Evolutionary conservation across 1,140 invertebrate species (phyloP).

Genomic region (Fopius arisanus): DNA sequence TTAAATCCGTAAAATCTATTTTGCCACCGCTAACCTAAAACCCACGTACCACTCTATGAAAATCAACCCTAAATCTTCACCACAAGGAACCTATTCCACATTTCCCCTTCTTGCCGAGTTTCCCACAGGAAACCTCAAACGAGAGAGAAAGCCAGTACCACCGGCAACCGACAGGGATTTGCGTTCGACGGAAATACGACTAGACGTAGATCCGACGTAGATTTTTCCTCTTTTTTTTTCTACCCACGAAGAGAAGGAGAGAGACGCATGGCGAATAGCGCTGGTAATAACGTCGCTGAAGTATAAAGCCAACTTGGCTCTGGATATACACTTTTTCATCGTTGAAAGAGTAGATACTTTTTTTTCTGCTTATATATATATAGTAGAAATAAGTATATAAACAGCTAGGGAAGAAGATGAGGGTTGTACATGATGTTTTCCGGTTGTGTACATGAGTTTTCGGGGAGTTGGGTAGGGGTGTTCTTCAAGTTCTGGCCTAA

Average conservation of each 20-base stretch:
- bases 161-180: constrained; percentile 24
- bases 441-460: constrained; percentile 18
- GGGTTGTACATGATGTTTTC: constrained; percentile 4
- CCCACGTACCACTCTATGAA: not conserved
- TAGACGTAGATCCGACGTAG: constrained; percentile 24
- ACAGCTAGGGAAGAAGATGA: not conserved
- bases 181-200: constrained; percentile 30
- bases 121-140: not conserved
- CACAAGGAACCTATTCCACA: not conserved
- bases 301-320: constrained; percentile 23
- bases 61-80: not conserved
- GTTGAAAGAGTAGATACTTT: not conserved
- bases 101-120: not conserved
- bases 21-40: not conserved
- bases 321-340: constrained; percentile 1
- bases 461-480: not conserved
- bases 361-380: not conserved
- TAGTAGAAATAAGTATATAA: not conserved
- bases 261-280: not conserved
- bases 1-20: not conserved
- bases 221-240: constrained; percentile 16
- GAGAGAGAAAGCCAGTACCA: constrained; percentile 10
- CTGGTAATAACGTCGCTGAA: constrained; percentile 31
- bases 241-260: not conserved
- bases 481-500: not conserved